phyloP scores from a whole-genome alignment of 2,797 vertebrate species.

The Astyanax mexicanus region DNA sequence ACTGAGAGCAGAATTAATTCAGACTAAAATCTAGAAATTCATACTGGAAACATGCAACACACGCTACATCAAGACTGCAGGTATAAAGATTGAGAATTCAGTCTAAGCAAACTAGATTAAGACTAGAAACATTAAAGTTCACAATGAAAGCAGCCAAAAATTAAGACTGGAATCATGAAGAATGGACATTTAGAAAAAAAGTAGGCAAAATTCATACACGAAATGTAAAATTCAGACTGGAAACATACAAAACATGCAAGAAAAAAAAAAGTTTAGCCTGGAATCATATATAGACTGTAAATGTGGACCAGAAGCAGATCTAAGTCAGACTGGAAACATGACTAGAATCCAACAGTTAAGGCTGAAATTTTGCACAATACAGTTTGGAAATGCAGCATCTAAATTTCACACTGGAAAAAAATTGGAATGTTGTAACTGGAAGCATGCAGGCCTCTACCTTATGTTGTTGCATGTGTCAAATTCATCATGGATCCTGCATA shows the following conservation, averaged over 20 bases:
- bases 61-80: no score
- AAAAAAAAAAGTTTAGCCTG: background rate
- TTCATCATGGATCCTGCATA: background rate
- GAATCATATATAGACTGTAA: background rate
- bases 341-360: no score
- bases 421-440: background rate
- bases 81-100: no score
- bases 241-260: background rate
- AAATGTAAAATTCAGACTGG: background rate
- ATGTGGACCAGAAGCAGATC: background rate
- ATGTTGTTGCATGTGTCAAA: conserved; percentile 6
- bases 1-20: no score
- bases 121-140: no score
- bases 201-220: background rate
- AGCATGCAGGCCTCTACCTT: conserved; percentile 27
- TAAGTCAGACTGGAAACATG: background rate
- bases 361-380: no score
- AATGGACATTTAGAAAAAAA: background rate
- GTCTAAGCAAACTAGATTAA: no score
- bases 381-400: no score
- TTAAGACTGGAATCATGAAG: background rate
- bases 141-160: no score
- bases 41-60: background rate
- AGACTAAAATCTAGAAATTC: background rate
- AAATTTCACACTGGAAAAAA: background rate